Percentiles rank a stretch among this genome's conserved stretches.
These are phyloP conservation scores for Chymomyza procnemis DNA, from an alignment of 2,888 invertebrate species.

Conservation along the genomic window DNA sequence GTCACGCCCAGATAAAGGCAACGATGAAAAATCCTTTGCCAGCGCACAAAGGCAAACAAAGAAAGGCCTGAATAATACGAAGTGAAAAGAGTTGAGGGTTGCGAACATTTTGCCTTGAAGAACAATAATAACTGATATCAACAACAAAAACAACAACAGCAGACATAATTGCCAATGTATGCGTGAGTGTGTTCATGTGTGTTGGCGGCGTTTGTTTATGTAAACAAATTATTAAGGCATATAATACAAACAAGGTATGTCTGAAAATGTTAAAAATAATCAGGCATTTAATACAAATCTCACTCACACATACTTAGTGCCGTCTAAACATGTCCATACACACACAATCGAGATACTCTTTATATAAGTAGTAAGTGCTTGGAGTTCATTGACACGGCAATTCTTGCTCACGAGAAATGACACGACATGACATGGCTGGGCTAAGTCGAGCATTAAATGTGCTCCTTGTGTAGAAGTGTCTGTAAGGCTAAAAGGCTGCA, in stretches of 20 bases:
- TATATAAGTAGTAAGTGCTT: not conserved
- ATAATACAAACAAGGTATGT: conserved; percentile 45
- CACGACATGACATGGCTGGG: conserved; percentile 39
- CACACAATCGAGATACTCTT: not conserved
- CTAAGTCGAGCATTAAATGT: not conserved
- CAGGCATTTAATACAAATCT: conserved; percentile 45
- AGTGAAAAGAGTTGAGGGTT: conserved; percentile 10
- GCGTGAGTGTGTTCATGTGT: not conserved
- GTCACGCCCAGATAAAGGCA: conserved; percentile 14
- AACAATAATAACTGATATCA: not conserved
- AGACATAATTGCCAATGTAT: not conserved
- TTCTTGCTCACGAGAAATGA: conserved; percentile 15
- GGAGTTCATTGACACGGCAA: conserved; percentile 65
- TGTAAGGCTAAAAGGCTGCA: conserved; percentile 39
- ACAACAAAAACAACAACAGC: conserved; percentile 8
- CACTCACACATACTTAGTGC: not conserved
- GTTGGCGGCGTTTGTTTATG: conserved; percentile 44
- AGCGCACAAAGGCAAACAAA: conserved; percentile 1
- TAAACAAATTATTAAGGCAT: conserved; percentile 67
- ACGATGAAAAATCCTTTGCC: conserved; percentile 26
- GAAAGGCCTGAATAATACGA: not conserved
- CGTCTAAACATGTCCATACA: not conserved
- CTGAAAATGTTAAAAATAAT: conserved; percentile 59
- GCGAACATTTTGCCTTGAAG: not conserved
- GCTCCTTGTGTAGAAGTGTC: not conserved